phyloP scores from a whole-genome alignment of 2,113 vertebrate species.

The Lepidothrix coronata region DNA sequence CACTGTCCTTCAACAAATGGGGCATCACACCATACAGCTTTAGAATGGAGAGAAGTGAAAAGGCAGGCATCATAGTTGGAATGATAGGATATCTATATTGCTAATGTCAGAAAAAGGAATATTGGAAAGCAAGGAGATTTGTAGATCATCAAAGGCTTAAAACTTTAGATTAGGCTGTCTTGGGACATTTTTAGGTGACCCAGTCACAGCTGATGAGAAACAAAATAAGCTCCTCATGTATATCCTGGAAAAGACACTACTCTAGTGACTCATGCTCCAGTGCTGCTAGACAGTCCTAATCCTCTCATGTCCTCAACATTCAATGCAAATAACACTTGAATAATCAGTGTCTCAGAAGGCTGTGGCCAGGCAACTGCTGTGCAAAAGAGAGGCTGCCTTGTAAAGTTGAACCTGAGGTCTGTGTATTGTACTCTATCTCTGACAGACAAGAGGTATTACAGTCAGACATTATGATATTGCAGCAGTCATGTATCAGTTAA shows the following conservation, averaged over 20 bases:
- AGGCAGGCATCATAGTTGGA: neutral
- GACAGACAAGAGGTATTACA: neutral
- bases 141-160: neutral
- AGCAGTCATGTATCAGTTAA: neutral
- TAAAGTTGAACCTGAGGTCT: neutral
- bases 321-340: neutral
- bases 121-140: neutral
- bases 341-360: neutral
- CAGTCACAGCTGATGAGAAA: neutral
- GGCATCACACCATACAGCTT: neutral
- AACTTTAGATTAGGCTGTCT: neutral
- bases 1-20: neutral
- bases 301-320: neutral
- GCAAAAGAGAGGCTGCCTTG: neutral
- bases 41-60: neutral
- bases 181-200: neutral
- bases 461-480: neutral
- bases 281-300: neutral
- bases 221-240: neutral
- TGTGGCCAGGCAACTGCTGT: neutral
- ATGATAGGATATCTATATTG: neutral
- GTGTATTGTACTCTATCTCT: neutral
- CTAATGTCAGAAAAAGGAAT: neutral
- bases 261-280: neutral
- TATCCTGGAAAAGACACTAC: neutral